Conservation (phyloP, 2,888 invertebrate species). For the Mermis nigrescens region DNA sequence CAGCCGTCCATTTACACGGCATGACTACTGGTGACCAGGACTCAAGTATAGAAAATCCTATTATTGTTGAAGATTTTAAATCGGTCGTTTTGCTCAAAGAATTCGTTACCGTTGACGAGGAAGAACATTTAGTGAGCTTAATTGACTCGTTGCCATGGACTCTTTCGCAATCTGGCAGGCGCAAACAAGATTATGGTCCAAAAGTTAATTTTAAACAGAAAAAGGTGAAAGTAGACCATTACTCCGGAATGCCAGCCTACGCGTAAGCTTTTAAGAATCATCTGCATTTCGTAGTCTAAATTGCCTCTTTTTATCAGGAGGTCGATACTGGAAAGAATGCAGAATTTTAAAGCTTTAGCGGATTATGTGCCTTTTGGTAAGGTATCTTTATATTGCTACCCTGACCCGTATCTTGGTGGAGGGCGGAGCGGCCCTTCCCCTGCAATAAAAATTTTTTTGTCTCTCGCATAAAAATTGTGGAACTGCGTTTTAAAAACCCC, state of each 20-base stretch:
- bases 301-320: conserved; percentile 9
- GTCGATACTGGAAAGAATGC: conserved; percentile 23
- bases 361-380: conserved; percentile 22
- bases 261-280: conserved; percentile 35
- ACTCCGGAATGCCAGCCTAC: conserved; percentile 63
- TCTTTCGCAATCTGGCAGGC: conserved; percentile 57
- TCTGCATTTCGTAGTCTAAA: background rate
- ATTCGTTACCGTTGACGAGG: conserved; percentile 55
- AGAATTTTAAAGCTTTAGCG: conserved; percentile 14
- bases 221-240: conserved; percentile 55
- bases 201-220: conserved; percentile 92
- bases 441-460: no score
- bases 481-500: no score
- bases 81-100: conserved; percentile 35
- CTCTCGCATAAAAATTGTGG: no score
- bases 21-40: no score
- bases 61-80: background rate
- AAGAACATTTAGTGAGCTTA: conserved; percentile 44
- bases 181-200: conserved; percentile 69
- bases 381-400: no score
- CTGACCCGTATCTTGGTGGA: no score
- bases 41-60: background rate
- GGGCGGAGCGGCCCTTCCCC: no score
- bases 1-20: no score
- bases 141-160: conserved; percentile 69